Conservation (phyloP, 2,888 invertebrate species). For the Drosophila flavopinicola region DNA sequence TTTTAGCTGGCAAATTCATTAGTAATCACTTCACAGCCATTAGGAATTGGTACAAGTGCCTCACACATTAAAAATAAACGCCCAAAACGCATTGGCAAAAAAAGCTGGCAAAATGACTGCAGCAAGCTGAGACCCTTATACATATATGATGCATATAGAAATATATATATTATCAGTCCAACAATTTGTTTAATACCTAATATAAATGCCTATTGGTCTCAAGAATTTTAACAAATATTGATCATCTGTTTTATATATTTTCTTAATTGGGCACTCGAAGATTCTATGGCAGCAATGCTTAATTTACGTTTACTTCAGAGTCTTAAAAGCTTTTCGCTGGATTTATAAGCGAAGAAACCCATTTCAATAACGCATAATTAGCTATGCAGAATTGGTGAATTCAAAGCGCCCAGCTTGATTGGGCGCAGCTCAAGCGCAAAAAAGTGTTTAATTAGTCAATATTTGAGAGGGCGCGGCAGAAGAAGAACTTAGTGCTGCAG, state of each 20-base stretch:
- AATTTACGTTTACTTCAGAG: too few relatives aligned
- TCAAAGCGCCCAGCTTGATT: conserved; percentile 50
- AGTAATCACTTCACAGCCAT: conserved; percentile 75
- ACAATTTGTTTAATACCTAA: too few relatives aligned
- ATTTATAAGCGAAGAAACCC: not conserved
- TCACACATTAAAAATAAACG: conserved; percentile 14
- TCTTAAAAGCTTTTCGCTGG: not conserved
- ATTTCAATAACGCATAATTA: conserved; percentile 12
- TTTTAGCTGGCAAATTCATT: conserved; percentile 68
- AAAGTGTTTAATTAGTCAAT: conserved; percentile 62
- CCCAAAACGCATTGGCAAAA: not conserved
- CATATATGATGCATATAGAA: not conserved
- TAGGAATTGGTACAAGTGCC: conserved; percentile 77
- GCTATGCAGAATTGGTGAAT: conserved; percentile 20
- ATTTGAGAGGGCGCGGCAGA: conserved; percentile 20
- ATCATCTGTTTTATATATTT: too few relatives aligned
- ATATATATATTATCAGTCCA: not conserved
- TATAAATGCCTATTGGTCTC: too few relatives aligned
- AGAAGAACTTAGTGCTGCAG: conserved; percentile 8
- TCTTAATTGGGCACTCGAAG: too few relatives aligned
- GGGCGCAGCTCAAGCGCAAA: conserved; percentile 44
- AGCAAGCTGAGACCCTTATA: not conserved
- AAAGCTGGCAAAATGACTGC: not conserved
- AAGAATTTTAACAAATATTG: too few relatives aligned
- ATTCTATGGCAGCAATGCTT: too few relatives aligned